Evolutionary conservation across 1,140 invertebrate genomes (phyloP).

Genomic region (Bilobella aurantiaca): DNA sequence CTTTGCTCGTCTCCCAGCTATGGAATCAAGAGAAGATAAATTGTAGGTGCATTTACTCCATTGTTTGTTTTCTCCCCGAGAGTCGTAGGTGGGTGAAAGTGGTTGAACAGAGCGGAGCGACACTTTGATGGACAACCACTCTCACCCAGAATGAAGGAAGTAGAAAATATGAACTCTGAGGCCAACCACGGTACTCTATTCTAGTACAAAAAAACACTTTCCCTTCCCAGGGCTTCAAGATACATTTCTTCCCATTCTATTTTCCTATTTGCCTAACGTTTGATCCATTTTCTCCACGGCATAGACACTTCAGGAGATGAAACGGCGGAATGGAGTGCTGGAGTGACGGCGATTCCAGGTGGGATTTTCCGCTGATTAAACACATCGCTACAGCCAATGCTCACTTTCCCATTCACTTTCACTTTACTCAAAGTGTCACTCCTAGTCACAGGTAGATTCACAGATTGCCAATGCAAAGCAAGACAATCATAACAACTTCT

Average conservation of each 20-base stretch:
- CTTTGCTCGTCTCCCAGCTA: background rate
- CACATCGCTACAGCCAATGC: no score
- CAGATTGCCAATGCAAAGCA: no score
- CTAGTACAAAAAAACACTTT: background rate
- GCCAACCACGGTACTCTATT: background rate
- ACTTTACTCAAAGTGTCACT: background rate
- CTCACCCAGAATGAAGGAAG: background rate
- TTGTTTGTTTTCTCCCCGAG: background rate
- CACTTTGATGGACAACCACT: slow-evolving; percentile 8
- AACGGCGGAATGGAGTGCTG: slow-evolving; percentile 14
- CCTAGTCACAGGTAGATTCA: no score
- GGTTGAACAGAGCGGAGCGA: background rate
- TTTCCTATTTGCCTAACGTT: background rate
- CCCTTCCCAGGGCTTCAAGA: no score
- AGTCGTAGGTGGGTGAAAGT: no score
- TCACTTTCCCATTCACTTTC: slow-evolving; percentile 7
- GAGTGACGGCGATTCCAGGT: slow-evolving; percentile 20
- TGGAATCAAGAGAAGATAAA: slow-evolving; percentile 8
- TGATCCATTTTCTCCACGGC: background rate
- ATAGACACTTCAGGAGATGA: background rate
- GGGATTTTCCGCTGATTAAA: slow-evolving; percentile 27
- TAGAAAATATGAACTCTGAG: slow-evolving; percentile 1
- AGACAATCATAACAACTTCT: no score
- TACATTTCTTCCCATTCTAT: background rate
- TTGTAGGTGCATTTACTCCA: background rate